Evolutionary conservation across 2,113 vertebrate species (phyloP).

Genomic region (Bolborhynchus lineola): DNA sequence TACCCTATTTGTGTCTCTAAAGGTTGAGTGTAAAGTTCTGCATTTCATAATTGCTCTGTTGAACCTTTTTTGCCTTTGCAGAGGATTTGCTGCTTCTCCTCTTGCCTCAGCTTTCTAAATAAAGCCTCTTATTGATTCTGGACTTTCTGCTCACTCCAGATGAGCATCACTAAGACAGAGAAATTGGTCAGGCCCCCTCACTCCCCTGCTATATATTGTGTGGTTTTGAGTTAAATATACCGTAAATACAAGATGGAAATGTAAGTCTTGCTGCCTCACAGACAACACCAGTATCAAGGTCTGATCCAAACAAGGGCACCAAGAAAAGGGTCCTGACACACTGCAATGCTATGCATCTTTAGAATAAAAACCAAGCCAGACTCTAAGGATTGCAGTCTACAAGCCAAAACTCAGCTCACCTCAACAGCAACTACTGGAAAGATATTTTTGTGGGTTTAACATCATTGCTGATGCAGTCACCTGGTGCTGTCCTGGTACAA

Average conservation of each 20-base stretch:
- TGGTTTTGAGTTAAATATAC: neutral
- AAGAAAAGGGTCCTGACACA: neutral
- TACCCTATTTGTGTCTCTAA: neutral
- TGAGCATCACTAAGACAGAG: neutral
- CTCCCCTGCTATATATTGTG: neutral
- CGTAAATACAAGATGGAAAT: neutral
- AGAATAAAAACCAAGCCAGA: neutral
- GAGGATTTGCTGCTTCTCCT: neutral
- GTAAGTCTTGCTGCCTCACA: neutral
- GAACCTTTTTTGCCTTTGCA: neutral
- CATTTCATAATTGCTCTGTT: neutral
- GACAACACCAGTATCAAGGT: rapidly evolving
- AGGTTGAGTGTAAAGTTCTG: neutral
- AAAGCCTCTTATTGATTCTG: slow-evolving; percentile 15
- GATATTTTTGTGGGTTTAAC: neutral
- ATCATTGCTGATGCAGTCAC: neutral
- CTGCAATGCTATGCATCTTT: neutral
- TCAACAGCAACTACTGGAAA: neutral
- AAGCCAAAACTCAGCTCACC: neutral
- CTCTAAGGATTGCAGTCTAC: neutral
- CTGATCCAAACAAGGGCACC: neutral
- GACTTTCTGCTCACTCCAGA: neutral
- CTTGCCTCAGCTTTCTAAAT: slow-evolving; percentile 22
- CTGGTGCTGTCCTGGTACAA: neutral
- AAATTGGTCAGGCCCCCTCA: neutral